These are phyloP conservation scores for Hybos culiciformis DNA, from an alignment of 2,888 invertebrate genomes.

Conservation along the genomic window DNA sequence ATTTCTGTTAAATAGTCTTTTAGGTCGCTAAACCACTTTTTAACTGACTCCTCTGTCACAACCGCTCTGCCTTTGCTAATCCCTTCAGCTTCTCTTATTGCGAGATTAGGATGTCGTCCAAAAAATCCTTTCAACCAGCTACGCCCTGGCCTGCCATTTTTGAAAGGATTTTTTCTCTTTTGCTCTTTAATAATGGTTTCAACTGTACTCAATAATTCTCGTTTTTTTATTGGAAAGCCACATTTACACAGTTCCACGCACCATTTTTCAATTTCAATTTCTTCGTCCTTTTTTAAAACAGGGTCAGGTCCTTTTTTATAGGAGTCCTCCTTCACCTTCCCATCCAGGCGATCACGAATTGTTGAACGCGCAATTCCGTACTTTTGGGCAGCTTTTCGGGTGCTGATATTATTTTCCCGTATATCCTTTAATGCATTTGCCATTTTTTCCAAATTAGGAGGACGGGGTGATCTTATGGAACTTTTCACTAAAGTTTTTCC, in stretches of 20 bases:
- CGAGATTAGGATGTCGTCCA: not conserved
- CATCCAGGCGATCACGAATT: not conserved
- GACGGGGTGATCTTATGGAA: not conserved
- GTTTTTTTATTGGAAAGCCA: not conserved
- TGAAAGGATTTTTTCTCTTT: conserved; percentile 1
- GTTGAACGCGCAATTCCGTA: not conserved
- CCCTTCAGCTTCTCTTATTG: not conserved
- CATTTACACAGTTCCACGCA: not conserved
- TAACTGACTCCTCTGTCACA: not conserved
- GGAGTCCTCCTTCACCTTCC: not conserved
- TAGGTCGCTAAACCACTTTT: not conserved
- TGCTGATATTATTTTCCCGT: not conserved
- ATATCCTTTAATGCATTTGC: not conserved
- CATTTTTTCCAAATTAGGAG: not conserved
- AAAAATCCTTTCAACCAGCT: not conserved
- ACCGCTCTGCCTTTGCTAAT: conserved; percentile 1
- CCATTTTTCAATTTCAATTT: not conserved
- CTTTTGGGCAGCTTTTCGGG: not conserved
- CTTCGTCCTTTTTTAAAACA: not conserved
- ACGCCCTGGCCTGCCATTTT: not conserved
- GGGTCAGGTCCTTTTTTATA: not conserved
- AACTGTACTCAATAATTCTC: conserved; percentile 4
- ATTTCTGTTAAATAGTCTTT: not conserved
- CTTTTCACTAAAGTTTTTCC: too few relatives aligned
- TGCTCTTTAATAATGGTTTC: conserved; percentile 6